Percentiles rank a stretch among this genome's conserved stretches.
Conservation (phyloP, 2,113 vertebrate genomes). For the Sander vitreus region DNA sequence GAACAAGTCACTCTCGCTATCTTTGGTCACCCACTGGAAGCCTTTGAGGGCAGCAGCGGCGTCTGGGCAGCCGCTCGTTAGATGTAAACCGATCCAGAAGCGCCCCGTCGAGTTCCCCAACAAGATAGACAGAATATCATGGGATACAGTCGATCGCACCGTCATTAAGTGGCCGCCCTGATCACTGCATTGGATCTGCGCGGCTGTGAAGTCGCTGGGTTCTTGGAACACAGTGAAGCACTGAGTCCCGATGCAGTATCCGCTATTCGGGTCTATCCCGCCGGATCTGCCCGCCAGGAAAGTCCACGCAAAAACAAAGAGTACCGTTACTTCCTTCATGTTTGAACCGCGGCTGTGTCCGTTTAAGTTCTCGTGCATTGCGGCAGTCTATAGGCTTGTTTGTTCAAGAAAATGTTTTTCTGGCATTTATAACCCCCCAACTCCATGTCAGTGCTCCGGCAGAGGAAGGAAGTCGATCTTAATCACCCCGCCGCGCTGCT, state of each 20-base stretch:
- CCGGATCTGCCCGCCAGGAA: conserved; percentile 19
- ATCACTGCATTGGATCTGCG: conserved; percentile 43
- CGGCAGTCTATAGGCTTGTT: not conserved
- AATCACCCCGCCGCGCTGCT: conserved; percentile 12
- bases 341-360: conserved; percentile 12
- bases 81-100: conserved; percentile 81
- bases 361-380: not conserved
- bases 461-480: conserved; percentile 71
- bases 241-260: conserved; percentile 60
- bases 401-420: conserved; percentile 29
- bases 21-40: conserved; percentile 73
- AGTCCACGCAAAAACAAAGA: conserved; percentile 48
- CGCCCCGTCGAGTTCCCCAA: conserved; percentile 45
- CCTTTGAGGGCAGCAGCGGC: conserved; percentile 25
- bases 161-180: conserved; percentile 66
- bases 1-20: conserved; percentile 50
- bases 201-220: conserved; percentile 37
- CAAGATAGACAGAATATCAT: conserved; percentile 42
- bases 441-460: conserved; percentile 54
- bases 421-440: conserved; percentile 66
- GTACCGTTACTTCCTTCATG: conserved; percentile 62
- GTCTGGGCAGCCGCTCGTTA: conserved; percentile 50
- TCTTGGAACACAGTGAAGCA: conserved; percentile 63
- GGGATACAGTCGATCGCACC: conserved; percentile 46
- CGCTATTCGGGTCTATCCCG: conserved; percentile 19